Evolutionary conservation across 2,113 vertebrate species (phyloP).

Genomic region (Podiceps cristatus): DNA sequence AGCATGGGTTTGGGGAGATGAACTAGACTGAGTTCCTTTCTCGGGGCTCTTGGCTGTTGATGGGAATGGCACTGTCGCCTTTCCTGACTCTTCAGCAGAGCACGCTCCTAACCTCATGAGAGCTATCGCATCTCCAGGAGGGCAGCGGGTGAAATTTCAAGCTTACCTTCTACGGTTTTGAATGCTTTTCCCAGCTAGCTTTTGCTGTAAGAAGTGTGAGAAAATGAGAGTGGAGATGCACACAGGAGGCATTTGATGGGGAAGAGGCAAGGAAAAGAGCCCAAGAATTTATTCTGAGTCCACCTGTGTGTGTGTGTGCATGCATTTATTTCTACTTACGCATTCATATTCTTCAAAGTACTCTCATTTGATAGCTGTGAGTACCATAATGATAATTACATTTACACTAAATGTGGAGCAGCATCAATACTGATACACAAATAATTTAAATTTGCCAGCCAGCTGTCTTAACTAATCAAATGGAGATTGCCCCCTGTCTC

Average conservation of each 20-base stretch:
- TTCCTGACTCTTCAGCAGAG: not conserved
- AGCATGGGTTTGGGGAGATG: not conserved
- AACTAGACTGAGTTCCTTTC: not conserved
- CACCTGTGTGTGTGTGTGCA: not conserved
- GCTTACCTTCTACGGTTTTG: not conserved
- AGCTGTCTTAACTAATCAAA: constrained; percentile 3
- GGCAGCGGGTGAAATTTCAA: not conserved
- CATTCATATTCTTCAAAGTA: constrained; percentile 23
- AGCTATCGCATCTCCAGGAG: not conserved
- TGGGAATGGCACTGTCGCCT: not conserved
- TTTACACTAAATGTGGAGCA: constrained; percentile 40
- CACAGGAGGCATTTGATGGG: not conserved
- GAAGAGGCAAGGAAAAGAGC: not conserved
- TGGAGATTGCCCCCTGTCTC: constrained; percentile 2
- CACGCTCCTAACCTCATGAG: not conserved
- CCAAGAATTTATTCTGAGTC: not conserved
- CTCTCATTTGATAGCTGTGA: constrained; percentile 32
- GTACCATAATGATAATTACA: constrained; percentile 56
- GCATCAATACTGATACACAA: constrained; percentile 40
- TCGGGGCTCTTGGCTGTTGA: rapidly evolving
- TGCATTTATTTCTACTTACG: constrained; percentile 16
- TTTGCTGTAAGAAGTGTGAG: not conserved
- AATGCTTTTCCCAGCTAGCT: not conserved
- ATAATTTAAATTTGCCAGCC: constrained; percentile 40
- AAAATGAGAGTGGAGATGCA: not conserved